A percentile compares a stretch with the other conserved stretches of the same genome.
These are phyloP conservation scores for Polymixis flavicincta DNA, from an alignment of 2,888 invertebrate species.

Conservation along the genomic window DNA sequence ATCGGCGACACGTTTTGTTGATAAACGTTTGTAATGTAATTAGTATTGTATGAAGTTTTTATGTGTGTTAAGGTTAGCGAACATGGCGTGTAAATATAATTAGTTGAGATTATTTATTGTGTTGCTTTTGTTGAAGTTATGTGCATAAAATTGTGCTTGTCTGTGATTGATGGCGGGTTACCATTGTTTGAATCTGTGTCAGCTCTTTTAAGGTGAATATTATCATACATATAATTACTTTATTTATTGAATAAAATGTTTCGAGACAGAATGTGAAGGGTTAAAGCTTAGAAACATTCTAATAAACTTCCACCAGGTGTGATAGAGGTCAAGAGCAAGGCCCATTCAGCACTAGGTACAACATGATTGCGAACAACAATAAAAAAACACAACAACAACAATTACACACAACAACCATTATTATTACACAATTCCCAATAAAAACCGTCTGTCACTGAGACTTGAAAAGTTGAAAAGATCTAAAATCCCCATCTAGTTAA, in stretches of 20 bases:
- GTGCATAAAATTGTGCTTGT: constrained; percentile 40
- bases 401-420: no score
- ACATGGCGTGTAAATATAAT: constrained; percentile 37
- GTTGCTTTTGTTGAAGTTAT: constrained; percentile 34
- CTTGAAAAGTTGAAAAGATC: no score
- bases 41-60: constrained; percentile 54
- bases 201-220: neutral
- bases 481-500: no score
- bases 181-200: constrained; percentile 19
- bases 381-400: no score
- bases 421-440: no score
- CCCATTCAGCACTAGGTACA: no score
- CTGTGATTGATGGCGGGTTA: constrained; percentile 30
- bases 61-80: constrained; percentile 58
- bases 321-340: no score
- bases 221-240: neutral
- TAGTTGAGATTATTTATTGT: constrained; percentile 40
- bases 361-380: no score
- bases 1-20: constrained; percentile 50
- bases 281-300: neutral
- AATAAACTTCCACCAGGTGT: neutral
- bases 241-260: neutral
- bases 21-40: constrained; percentile 48
- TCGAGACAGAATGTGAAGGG: neutral
- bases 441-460: no score